A percentile compares a stretch with the other conserved stretches of the same genome.
These are phyloP conservation scores for Onychomys leucogaster DNA, from an alignment of 2,797 vertebrate genomes.

Conservation along the genomic window DNA sequence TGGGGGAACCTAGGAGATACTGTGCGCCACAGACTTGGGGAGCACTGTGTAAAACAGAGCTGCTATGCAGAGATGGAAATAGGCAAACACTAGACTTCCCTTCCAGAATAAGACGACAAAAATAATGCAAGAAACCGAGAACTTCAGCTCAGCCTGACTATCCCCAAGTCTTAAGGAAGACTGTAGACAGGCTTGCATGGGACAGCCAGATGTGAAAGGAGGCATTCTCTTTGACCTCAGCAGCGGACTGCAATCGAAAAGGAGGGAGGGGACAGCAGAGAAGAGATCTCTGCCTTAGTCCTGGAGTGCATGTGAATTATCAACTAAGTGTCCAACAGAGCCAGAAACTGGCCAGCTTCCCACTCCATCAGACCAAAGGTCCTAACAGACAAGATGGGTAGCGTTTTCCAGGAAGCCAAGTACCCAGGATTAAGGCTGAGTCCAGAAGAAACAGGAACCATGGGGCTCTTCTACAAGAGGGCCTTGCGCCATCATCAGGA, in stretches of 20 bases:
- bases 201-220: not conserved
- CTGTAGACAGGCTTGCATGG: not conserved
- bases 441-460: not conserved
- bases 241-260: not conserved
- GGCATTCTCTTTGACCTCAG: slow-evolving; percentile 38
- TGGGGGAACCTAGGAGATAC: not conserved
- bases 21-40: not conserved
- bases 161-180: slow-evolving; percentile 53
- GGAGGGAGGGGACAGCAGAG: not conserved
- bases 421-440: not conserved
- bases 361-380: slow-evolving; percentile 81
- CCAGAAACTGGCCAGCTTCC: slow-evolving; percentile 78
- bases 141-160: slow-evolving; percentile 47
- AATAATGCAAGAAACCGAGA: slow-evolving; percentile 43
- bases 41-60: not conserved
- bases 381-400: slow-evolving; percentile 73
- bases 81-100: not conserved
- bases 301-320: slow-evolving; percentile 79
- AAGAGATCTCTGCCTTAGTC: slow-evolving; percentile 34
- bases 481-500: not conserved
- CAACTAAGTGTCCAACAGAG: slow-evolving; percentile 75
- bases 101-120: slow-evolving; percentile 42
- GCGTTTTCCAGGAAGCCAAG: slow-evolving; percentile 74
- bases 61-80: not conserved
- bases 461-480: not conserved